phyloP scores from a whole-genome alignment of 2,888 invertebrate genomes.

The Nudaria mundana region DNA sequence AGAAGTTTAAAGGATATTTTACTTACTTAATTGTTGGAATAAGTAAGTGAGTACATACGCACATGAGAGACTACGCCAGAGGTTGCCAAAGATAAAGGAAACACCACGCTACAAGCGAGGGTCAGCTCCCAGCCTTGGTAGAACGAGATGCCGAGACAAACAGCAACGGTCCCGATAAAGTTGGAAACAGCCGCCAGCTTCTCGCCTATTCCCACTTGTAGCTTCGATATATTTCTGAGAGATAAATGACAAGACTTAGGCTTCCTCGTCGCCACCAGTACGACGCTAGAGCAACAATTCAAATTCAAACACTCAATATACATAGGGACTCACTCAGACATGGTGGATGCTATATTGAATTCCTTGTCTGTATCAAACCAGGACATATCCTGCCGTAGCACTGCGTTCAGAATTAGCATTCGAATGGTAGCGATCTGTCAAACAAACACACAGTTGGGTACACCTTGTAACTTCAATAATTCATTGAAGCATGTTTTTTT shows the following conservation, averaged over 20 bases:
- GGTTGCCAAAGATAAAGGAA: slow-evolving; percentile 88
- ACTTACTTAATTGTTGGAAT: too few species aligned
- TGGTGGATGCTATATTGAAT: slow-evolving; percentile 86
- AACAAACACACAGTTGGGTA: background rate
- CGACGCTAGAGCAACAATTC: background rate
- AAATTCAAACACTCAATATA: background rate
- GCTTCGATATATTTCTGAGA: slow-evolving; percentile 87
- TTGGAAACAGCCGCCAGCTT: slow-evolving; percentile 89
- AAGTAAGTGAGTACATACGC: too few species aligned
- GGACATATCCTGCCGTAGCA: slow-evolving; percentile 86
- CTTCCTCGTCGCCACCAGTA: too few species aligned
- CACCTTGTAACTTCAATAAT: too few species aligned
- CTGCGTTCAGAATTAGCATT: slow-evolving; percentile 82
- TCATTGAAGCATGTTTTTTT: too few species aligned
- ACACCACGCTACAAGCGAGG: slow-evolving; percentile 87
- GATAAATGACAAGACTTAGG: too few species aligned
- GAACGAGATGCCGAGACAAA: slow-evolving; percentile 87
- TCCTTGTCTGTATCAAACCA: slow-evolving; percentile 87
- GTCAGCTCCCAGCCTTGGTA: slow-evolving; percentile 92
- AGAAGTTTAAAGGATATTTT: too few species aligned
- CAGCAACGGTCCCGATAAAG: slow-evolving; percentile 85
- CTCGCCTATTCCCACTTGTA: slow-evolving; percentile 92
- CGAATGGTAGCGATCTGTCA: slow-evolving; percentile 82
- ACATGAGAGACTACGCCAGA: slow-evolving; percentile 89
- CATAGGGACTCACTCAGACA: slow-evolving; percentile 84